phyloP scores from a whole-genome alignment of 2,113 vertebrate genomes.

The Syrrhaptes paradoxus region DNA sequence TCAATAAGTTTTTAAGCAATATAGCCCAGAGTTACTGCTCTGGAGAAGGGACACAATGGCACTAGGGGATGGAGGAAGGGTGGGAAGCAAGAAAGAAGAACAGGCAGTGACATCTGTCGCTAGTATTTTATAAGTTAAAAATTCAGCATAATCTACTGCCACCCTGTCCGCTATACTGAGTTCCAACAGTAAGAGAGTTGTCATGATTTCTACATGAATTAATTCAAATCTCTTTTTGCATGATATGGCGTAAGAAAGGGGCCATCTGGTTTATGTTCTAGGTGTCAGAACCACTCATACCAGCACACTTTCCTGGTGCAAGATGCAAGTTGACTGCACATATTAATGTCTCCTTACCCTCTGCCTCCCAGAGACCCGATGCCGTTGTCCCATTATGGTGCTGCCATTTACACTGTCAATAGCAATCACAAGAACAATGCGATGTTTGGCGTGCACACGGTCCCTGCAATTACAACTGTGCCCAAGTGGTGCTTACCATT shows the following conservation, averaged over 20 bases:
- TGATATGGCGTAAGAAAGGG: constrained; percentile 68
- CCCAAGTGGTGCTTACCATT: neutral
- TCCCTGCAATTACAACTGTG: neutral
- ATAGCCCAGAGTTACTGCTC: neutral
- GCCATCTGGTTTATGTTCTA: constrained; percentile 72
- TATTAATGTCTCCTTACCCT: constrained; percentile 56
- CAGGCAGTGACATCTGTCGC: constrained; percentile 55
- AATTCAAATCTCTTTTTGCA: constrained; percentile 65
- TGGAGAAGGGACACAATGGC: neutral
- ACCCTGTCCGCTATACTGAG: constrained; percentile 46
- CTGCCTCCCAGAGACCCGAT: constrained; percentile 24
- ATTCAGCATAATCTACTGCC: constrained; percentile 58
- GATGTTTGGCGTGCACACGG: neutral
- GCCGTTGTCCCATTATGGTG: constrained; percentile 30
- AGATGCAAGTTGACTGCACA: constrained; percentile 62
- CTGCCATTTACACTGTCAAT: constrained; percentile 10
- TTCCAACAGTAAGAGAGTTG: constrained; percentile 66
- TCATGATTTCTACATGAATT: constrained; percentile 67
- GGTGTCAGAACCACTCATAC: constrained; percentile 72
- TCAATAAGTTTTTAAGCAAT: neutral
- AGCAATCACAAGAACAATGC: neutral
- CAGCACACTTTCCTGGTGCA: constrained; percentile 1
- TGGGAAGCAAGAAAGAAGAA: constrained; percentile 19
- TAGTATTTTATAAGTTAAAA: constrained; percentile 51
- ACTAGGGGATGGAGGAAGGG: neutral